phyloP scores from a whole-genome alignment of 2,888 invertebrate genomes.

The Brachyptera putata region DNA sequence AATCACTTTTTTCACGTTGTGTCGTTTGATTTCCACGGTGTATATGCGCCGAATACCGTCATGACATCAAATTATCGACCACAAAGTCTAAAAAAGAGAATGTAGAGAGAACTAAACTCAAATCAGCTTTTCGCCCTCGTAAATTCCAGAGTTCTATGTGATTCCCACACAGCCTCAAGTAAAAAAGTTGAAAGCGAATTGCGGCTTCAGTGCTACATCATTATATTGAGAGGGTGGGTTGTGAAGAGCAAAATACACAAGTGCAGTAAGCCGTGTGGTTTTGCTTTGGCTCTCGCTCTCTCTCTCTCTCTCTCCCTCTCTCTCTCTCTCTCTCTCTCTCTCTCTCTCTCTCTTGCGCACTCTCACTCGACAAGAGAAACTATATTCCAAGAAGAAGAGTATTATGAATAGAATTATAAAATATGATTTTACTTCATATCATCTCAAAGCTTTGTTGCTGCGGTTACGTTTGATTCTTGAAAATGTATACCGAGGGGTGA shows the following conservation, averaged over 20 bases:
- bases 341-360: too few species aligned
- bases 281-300: too few species aligned
- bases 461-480: slow-evolving; percentile 7
- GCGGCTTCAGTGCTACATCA: not conserved
- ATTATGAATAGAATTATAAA: slow-evolving; percentile 1
- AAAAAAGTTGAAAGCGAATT: slow-evolving; percentile 1
- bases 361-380: not conserved
- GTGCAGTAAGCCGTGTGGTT: too few species aligned
- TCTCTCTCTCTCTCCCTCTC: too few species aligned
- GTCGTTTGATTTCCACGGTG: not conserved
- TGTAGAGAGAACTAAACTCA: not conserved
- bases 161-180: not conserved
- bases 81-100: slow-evolving; percentile 3
- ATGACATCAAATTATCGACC: slow-evolving; percentile 4
- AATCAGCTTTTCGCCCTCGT: slow-evolving; percentile 1
- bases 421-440: slow-evolving; percentile 7
- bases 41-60: not conserved
- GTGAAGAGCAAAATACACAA: too few species aligned
- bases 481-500: too few species aligned
- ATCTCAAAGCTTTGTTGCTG: slow-evolving; percentile 5
- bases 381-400: not conserved
- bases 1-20: slow-evolving; percentile 11
- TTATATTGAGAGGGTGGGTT: not conserved
- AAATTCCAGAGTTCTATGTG: not conserved
- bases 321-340: too few species aligned